Evolutionary conservation across 2,113 vertebrate species (phyloP).

Genomic region (Mesembrinibis cayennensis): DNA sequence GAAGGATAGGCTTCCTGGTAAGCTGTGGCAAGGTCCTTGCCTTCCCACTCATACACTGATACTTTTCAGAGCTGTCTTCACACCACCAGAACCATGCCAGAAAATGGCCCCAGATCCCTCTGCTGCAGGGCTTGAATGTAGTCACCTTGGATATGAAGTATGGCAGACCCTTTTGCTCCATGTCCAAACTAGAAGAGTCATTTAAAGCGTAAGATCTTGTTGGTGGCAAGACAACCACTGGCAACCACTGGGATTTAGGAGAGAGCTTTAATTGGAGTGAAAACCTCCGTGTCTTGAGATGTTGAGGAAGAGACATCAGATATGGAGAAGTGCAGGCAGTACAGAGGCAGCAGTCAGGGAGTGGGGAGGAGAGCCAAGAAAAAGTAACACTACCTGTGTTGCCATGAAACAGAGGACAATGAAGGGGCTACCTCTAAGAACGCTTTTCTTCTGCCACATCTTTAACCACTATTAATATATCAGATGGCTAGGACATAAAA

Average conservation of each 20-base stretch:
- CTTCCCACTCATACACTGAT: not conserved
- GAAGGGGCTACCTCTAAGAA: not conserved
- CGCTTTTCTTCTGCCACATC: accelerated
- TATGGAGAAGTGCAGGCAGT: not conserved
- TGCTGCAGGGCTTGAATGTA: not conserved
- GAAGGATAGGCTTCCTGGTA: not conserved
- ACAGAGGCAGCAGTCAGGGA: not conserved
- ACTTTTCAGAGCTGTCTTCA: not conserved
- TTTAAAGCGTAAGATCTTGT: not conserved
- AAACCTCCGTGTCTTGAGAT: not conserved
- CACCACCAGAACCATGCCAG: not conserved
- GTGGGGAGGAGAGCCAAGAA: not conserved
- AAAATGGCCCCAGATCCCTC: not conserved
- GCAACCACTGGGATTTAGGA: not conserved
- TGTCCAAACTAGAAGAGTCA: not conserved
- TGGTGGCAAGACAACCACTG: not conserved
- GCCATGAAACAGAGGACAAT: not conserved
- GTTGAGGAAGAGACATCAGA: not conserved
- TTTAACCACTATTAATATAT: not conserved
- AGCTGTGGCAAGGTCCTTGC: not conserved
- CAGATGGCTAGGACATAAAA: not conserved
- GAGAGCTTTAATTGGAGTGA: not conserved
- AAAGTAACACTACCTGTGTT: not conserved
- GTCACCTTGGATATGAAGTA: not conserved
- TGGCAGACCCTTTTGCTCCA: not conserved